A percentile compares a stretch with the other conserved stretches of the same genome.
Conservation (phyloP, 53 echinoderm and acorn worm species). For the Stichopus horrens region DNA sequence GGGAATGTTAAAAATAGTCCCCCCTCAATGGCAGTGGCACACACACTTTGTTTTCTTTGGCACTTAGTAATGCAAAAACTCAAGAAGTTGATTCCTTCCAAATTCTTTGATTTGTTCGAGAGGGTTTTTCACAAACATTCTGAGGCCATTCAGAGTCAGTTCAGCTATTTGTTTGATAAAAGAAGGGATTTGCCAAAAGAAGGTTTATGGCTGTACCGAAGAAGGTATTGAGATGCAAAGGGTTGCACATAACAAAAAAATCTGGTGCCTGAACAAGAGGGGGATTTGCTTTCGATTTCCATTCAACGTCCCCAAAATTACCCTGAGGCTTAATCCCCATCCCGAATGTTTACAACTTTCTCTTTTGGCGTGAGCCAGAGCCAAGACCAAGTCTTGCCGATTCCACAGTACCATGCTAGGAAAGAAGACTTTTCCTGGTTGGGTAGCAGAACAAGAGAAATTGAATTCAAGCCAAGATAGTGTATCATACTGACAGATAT, state of each 20-base stretch:
- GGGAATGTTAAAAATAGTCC: constrained; percentile 8
- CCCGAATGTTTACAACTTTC: background rate
- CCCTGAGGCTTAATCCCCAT: background rate
- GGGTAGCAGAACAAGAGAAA: no score
- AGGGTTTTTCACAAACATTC: background rate
- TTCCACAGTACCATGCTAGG: no score
- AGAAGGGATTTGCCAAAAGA: background rate
- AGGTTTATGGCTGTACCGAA: background rate
- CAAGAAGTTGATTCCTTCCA: background rate
- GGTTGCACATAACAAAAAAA: background rate
- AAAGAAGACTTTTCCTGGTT: no score
- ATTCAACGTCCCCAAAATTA: background rate
- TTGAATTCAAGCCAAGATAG: no score
- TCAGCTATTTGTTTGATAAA: background rate
- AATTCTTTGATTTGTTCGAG: background rate
- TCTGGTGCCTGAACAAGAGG: no score
- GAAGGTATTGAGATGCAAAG: background rate
- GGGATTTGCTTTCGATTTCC: background rate
- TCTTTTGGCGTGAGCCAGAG: background rate
- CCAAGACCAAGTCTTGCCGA: background rate
- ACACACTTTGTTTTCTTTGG: constrained; percentile 22
- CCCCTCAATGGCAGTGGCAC: background rate
- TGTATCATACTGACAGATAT: no score
- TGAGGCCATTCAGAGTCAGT: background rate
- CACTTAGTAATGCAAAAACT: background rate